These are phyloP conservation scores for Nannobrachium achirus DNA, from an alignment of 2,113 vertebrate genomes.

Conservation along the genomic window DNA sequence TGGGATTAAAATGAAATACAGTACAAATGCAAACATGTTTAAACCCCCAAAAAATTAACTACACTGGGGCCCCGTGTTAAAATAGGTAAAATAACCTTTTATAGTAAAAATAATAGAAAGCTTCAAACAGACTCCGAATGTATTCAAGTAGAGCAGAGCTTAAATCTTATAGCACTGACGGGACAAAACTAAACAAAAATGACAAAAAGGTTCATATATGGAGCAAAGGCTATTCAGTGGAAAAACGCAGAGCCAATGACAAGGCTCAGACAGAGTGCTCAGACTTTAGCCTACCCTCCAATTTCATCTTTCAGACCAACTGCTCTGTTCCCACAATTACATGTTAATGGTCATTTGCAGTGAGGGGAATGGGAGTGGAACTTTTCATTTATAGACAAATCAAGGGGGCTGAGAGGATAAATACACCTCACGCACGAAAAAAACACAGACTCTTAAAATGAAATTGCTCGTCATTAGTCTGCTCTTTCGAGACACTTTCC, in stretches of 20 bases:
- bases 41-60: background rate
- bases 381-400: slow-evolving; percentile 53
- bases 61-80: background rate
- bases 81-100: too few relatives aligned
- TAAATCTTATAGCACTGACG: too few relatives aligned
- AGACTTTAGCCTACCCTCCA: slow-evolving; percentile 28
- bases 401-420: slow-evolving; percentile 34
- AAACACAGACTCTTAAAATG: slow-evolving; percentile 31
- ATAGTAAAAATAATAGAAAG: background rate
- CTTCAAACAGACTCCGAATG: too few relatives aligned
- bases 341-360: slow-evolving; percentile 47
- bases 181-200: slow-evolving; percentile 1
- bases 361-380: slow-evolving; percentile 31
- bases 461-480: slow-evolving; percentile 54
- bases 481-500: slow-evolving; percentile 45
- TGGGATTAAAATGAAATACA: too few relatives aligned
- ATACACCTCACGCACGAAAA: slow-evolving; percentile 28
- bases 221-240: slow-evolving; percentile 20
- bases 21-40: too few relatives aligned
- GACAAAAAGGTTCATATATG: slow-evolving; percentile 50
- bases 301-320: slow-evolving; percentile 43
- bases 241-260: slow-evolving; percentile 42
- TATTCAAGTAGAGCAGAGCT: too few relatives aligned
- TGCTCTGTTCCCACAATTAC: slow-evolving; percentile 51
- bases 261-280: slow-evolving; percentile 34